Conservation (phyloP, 2,113 vertebrate genomes). For the Bombycilla garrulus region DNA sequence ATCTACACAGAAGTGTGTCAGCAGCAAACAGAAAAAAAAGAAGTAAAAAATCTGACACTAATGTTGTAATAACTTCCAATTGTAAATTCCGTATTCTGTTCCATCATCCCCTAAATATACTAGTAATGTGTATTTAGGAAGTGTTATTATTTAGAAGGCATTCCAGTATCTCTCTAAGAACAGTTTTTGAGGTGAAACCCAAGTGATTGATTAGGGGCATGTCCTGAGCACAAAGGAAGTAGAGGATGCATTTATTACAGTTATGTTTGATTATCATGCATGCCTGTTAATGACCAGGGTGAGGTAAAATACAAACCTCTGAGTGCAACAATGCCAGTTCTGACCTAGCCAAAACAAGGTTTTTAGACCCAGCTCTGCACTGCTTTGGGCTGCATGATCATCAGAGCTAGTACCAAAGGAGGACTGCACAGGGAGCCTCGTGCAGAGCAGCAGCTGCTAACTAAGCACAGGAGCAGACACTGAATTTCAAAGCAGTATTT, state of each 20-base stretch:
- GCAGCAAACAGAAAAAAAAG: not conserved
- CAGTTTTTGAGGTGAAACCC: not conserved
- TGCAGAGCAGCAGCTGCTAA: not conserved
- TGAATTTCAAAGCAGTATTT: not conserved
- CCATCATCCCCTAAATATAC: not conserved
- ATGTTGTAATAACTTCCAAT: not conserved
- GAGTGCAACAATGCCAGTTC: not conserved
- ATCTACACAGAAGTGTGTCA: not conserved
- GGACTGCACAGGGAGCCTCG: not conserved
- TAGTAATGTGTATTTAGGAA: not conserved
- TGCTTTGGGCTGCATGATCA: not conserved
- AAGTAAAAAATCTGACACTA: not conserved
- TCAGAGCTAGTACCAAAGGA: not conserved
- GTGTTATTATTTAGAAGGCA: not conserved
- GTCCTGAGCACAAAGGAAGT: not conserved
- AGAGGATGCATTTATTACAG: not conserved
- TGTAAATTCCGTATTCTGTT: not conserved
- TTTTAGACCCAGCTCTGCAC: not conserved
- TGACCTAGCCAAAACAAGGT: not conserved
- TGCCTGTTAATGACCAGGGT: not conserved
- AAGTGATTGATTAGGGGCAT: not conserved
- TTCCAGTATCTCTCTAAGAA: not conserved
- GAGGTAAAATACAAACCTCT: not conserved
- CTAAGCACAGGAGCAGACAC: not conserved
- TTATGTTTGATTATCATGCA: not conserved